Conservation (phyloP, 2,888 invertebrate genomes). For the Antitype chi region DNA sequence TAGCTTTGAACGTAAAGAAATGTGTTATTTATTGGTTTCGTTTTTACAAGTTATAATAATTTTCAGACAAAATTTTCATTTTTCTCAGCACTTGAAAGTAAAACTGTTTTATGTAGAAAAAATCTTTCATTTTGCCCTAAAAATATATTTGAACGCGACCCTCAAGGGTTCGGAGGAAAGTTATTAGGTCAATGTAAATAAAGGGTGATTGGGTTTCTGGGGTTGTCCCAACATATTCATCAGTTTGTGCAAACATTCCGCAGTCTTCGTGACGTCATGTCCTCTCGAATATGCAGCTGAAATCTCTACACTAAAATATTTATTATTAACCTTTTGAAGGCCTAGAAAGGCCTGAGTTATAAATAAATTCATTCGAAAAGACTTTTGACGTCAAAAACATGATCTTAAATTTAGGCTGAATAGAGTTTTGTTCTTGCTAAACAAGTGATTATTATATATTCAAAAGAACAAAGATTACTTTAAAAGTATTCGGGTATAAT, state of each 20-base stretch:
- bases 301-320: conserved; percentile 34
- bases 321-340: conserved; percentile 2
- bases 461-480: conserved; percentile 13
- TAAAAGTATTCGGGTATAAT: conserved; percentile 5
- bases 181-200: conserved; percentile 83
- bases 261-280: conserved; percentile 34
- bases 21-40: no score
- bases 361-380: neutral
- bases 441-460: no score
- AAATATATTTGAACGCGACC: conserved; percentile 76
- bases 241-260: conserved; percentile 67
- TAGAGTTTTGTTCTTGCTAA: neutral
- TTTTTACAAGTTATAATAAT: neutral
- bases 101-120: conserved; percentile 60
- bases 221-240: conserved; percentile 72
- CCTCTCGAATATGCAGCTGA: conserved; percentile 21
- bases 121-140: conserved; percentile 68
- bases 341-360: neutral
- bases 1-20: no score
- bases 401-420: conserved; percentile 1
- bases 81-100: conserved; percentile 41
- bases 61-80: conserved; percentile 6
- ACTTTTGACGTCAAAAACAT: neutral
- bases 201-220: conserved; percentile 72
- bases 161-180: conserved; percentile 68